Base-by-base conservation (phyloP, 2,113 vertebrate species). In the Arothron firmamentum region DNA sequence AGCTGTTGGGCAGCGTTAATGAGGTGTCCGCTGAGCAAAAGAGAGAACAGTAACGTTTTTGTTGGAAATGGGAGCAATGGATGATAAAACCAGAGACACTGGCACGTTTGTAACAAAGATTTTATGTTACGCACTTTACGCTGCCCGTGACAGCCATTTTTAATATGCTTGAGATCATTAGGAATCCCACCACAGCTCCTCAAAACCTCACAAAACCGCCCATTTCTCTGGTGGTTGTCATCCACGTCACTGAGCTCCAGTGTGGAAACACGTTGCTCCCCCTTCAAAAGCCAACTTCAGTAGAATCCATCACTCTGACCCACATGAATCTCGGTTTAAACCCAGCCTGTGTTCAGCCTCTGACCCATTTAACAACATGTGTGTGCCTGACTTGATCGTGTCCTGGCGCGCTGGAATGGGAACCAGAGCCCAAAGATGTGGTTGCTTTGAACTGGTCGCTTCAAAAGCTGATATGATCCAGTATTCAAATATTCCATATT, bases 291-390 rank as follows among this genome's bases (percentile, higher is more conserved):
- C 52, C 19, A 51, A 70, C 64, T 63, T 62, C n/a, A 15, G 31
- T 67, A 60, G 67, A 72, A 85, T 87, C 75, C 71, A 83, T 85
- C 83, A 87, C 66, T 57, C 20, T 74, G 83, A 78, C 80, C 85
- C 77, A 85, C 49, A 80, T 80, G 78, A 67, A 70, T 10, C 56
- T 62, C 20, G 50, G 69, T 68, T 80, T 79, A 74, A 69, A 82
- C 45, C 57, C 42, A 1, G 45, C 48, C 67, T 47, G 42, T 71
- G 72, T 74, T 83, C 72, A 83, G 67, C 54, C 69, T 63, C 65
- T 80, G 85, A 83, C 85, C 85, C 67, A 83, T 78, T 87, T 87
- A 74, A 66, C 41, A 53, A 41, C 59, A 57, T 51, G 56, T 10
- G 34, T 45, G 58, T 69, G 66, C 59, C 71, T 43, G 62, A 9